These are phyloP conservation scores for Neogale vison DNA, from an alignment of 2,113 vertebrate species.

Conservation along the genomic window DNA sequence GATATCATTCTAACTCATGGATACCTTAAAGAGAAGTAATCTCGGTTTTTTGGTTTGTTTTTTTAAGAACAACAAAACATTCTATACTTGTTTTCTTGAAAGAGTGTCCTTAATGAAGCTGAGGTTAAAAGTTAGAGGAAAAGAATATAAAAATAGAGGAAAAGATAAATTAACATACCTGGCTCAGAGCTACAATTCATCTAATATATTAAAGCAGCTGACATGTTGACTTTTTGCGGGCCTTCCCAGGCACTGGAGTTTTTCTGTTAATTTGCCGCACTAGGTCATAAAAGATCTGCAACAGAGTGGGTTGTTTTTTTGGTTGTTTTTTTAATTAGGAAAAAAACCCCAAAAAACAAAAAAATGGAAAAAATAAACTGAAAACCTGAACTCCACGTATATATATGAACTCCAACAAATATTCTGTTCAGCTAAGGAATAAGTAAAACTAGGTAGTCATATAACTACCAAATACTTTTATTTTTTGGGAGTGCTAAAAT, in stretches of 20 bases:
- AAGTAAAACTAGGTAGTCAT: conserved; percentile 15
- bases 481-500: background rate
- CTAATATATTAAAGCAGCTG: conserved; percentile 93
- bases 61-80: conserved; percentile 1
- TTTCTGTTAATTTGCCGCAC: conserved; percentile 97
- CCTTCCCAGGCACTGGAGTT: conserved; percentile 93
- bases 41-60: background rate
- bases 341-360: background rate
- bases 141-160: background rate
- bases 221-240: conserved; percentile 94
- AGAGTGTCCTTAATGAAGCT: background rate
- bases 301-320: conserved; percentile 33
- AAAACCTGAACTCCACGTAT: background rate
- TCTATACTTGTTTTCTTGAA: background rate
- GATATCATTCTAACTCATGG: background rate
- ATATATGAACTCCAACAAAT: conserved; percentile 24
- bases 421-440: background rate
- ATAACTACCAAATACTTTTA: background rate
- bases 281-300: conserved; percentile 95
- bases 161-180: conserved; percentile 82
- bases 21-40: conserved; percentile 12
- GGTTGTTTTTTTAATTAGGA: background rate
- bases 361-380: background rate
- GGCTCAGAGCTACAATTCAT: conserved; percentile 93
- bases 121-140: background rate